These are phyloP conservation scores for Drosophila ananassae DNA, from an alignment of 1,140 invertebrate species.

Conservation along the genomic window DNA sequence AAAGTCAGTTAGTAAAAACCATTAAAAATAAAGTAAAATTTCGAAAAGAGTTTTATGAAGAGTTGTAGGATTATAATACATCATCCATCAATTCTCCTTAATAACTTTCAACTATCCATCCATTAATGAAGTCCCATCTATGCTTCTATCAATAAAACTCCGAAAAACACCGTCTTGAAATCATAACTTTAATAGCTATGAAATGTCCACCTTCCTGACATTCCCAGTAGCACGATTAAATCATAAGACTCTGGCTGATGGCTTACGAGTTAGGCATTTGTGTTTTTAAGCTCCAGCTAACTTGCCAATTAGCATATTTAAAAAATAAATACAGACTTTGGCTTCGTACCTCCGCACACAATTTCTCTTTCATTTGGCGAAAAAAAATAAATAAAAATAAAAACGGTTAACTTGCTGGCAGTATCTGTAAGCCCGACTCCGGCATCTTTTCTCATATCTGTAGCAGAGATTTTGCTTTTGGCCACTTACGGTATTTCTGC, in stretches of 20 bases:
- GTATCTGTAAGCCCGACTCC: slow-evolving; percentile 20
- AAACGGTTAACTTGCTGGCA: slow-evolving; percentile 69
- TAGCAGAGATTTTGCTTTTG: slow-evolving; percentile 71
- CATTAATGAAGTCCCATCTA: no score
- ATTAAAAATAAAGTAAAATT: no score
- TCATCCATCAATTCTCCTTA: no score
- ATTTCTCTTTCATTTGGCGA: slow-evolving; percentile 81
- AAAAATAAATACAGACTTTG: slow-evolving; percentile 38
- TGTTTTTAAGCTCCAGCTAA: slow-evolving; percentile 41
- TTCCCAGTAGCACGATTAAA: slow-evolving; percentile 15
- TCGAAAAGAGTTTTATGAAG: no score
- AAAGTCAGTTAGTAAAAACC: no score
- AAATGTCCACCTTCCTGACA: background rate
- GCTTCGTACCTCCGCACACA: slow-evolving; percentile 43
- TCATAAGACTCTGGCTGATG: slow-evolving; percentile 16
- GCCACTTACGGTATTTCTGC: slow-evolving; percentile 74
- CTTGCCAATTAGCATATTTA: slow-evolving; percentile 72
- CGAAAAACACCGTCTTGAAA: background rate
- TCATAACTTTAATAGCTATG: background rate
- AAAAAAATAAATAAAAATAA: slow-evolving; percentile 39
- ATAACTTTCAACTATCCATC: no score
- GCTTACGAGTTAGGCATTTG: slow-evolving; percentile 23
- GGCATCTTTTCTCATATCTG: slow-evolving; percentile 59
- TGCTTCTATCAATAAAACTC: background rate
- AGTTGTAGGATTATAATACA: no score